phyloP scores from a whole-genome alignment of 2,113 vertebrate species.

The Periophthalmus modestus region DNA sequence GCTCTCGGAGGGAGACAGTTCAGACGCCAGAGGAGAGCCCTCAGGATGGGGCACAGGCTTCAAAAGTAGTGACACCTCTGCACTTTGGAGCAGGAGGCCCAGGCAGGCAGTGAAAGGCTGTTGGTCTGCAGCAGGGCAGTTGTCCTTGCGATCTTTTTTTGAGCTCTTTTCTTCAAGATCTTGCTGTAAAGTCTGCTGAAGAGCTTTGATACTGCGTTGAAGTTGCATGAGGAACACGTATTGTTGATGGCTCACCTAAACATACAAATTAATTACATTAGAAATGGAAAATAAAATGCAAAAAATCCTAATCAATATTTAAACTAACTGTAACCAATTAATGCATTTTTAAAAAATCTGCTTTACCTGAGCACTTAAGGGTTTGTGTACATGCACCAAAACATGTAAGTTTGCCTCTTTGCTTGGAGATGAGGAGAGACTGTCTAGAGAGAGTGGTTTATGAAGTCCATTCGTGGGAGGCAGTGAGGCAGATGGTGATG shows the following conservation, averaged over 20 bases:
- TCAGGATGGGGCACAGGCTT: constrained; percentile 82
- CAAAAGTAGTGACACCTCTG: constrained; percentile 90
- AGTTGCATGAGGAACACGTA: constrained; percentile 90
- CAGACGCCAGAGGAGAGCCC: constrained; percentile 75
- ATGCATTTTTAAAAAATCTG: not conserved
- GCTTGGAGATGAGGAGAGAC: constrained; percentile 50
- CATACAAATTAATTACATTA: constrained; percentile 8
- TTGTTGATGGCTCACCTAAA: constrained; percentile 90
- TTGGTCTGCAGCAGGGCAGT: constrained; percentile 70
- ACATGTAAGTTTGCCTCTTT: constrained; percentile 86
- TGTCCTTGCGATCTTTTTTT: constrained; percentile 82
- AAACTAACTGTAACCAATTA: not conserved
- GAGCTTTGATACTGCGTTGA: constrained; percentile 87
- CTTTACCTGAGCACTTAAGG: constrained; percentile 88
- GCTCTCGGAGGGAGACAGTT: constrained; percentile 83
- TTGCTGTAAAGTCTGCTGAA: constrained; percentile 88
- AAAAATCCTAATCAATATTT: not conserved
- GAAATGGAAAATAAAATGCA: not conserved
- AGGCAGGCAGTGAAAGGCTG: constrained; percentile 83
- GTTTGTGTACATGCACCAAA: constrained; percentile 88
- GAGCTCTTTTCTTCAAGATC: constrained; percentile 88
- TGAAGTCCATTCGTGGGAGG: constrained; percentile 76
- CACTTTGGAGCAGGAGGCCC: constrained; percentile 88
- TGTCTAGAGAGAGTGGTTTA: constrained; percentile 74
- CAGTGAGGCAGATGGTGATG: constrained; percentile 14